phyloP scores from a whole-genome alignment of 2,888 invertebrate species.

The Dicycla oo region DNA sequence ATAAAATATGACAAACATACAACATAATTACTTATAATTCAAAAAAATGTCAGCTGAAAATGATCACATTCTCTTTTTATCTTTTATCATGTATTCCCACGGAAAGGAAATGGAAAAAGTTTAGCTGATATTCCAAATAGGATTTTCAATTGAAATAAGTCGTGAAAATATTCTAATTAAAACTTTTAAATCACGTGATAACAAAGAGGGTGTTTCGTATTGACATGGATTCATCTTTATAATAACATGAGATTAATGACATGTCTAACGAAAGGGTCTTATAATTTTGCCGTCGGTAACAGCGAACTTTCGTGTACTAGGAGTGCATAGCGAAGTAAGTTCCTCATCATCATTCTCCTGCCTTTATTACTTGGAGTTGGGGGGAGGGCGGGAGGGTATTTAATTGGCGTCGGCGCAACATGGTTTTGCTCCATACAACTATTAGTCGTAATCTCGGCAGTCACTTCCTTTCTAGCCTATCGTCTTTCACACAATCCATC shows the following conservation, averaged over 20 bases:
- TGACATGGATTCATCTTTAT: neutral
- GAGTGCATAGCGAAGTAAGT: constrained; percentile 27
- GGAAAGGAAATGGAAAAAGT: constrained; percentile 67
- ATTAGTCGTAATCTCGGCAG: no score
- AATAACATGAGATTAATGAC: neutral
- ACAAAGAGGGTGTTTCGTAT: constrained; percentile 16
- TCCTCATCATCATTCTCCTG: constrained; percentile 56
- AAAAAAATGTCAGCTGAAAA: constrained; percentile 26
- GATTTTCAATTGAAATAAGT: constrained; percentile 50
- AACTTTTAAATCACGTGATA: constrained; percentile 49
- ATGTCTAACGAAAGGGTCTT: constrained; percentile 11
- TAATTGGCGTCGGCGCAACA: no score
- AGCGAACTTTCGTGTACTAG: constrained; percentile 64
- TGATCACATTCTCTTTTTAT: constrained; percentile 44
- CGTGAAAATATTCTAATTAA: constrained; percentile 48
- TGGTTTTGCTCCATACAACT: no score
- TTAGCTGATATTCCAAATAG: constrained; percentile 48
- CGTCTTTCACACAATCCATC: no score
- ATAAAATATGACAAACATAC: constrained; percentile 3
- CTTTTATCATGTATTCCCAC: constrained; percentile 47
- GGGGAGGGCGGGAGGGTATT: no score
- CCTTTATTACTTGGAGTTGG: no score
- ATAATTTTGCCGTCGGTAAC: constrained; percentile 67
- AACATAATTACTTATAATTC: constrained; percentile 3
- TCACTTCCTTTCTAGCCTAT: no score